phyloP scores from a whole-genome alignment of 2,888 invertebrate species.

The Polydrusus tereticollis region DNA sequence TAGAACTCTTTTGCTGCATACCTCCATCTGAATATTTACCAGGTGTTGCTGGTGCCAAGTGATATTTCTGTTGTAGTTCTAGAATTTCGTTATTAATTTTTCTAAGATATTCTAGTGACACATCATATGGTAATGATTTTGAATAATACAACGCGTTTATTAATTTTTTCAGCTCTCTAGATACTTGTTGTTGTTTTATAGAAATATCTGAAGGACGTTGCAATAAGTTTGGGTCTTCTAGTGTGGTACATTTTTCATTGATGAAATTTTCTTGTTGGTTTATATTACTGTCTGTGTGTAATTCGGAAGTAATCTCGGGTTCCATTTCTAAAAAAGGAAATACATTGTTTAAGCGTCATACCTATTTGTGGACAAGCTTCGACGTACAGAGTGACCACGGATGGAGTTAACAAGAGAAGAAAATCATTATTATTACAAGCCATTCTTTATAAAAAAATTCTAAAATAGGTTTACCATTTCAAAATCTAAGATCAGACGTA shows the following conservation, averaged over 20 bases:
- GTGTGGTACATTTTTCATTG: neutral
- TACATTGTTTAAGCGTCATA: too few relatives aligned
- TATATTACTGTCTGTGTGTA: neutral
- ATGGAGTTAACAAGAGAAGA: too few relatives aligned
- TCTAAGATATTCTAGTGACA: neutral
- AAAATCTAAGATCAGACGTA: too few relatives aligned
- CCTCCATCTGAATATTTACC: neutral
- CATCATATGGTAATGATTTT: neutral
- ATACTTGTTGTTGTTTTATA: constrained; percentile 18
- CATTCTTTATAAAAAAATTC: too few relatives aligned
- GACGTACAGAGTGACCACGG: too few relatives aligned
- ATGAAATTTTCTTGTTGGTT: neutral
- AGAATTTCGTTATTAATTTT: neutral
- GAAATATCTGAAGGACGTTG: neutral
- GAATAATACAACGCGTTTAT: constrained; percentile 15
- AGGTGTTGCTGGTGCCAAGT: neutral
- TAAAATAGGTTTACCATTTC: too few relatives aligned
- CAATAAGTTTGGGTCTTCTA: neutral
- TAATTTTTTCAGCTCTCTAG: constrained; percentile 9
- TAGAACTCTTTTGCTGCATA: neutral
- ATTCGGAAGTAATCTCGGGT: neutral
- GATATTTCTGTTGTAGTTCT: neutral
- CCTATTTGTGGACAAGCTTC: too few relatives aligned
- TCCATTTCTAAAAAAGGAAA: neutral
- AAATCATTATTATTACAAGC: too few relatives aligned